Conservation (phyloP, 1,140 invertebrate species). For the Melitaea cinxia region DNA sequence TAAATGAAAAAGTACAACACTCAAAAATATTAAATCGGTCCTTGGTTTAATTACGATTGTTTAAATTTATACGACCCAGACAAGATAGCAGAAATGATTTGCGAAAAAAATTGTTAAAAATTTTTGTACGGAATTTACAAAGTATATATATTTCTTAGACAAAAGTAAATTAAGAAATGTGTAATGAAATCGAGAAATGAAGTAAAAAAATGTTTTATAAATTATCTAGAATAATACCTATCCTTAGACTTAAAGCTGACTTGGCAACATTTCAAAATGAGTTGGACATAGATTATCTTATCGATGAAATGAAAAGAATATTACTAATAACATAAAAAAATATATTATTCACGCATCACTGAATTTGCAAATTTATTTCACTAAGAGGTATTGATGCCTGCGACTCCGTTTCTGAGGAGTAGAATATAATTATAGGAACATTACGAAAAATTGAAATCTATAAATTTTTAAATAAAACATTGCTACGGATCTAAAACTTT, state of each 20-base stretch:
- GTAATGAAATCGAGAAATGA: no score
- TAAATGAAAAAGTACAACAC: no score
- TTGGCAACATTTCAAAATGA: conserved; percentile 21
- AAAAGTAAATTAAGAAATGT: not conserved
- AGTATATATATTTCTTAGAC: not conserved
- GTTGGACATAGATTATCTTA: not conserved
- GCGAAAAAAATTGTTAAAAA: no score
- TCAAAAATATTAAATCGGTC: no score
- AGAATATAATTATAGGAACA: no score
- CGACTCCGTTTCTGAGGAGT: not conserved
- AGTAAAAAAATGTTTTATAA: conserved; percentile 7
- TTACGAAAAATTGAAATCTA: no score
- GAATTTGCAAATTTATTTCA: conserved; percentile 39
- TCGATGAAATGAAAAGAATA: conserved; percentile 15
- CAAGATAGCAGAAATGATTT: no score
- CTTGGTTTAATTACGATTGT: no score
- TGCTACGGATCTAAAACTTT: no score
- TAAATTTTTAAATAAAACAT: no score
- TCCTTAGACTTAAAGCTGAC: conserved; percentile 16
- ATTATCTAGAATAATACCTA: conserved; percentile 25
- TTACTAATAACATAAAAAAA: conserved; percentile 31
- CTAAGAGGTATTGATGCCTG: not conserved
- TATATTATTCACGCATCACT: conserved; percentile 36
- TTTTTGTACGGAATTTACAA: not conserved
- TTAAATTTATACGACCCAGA: no score